Conservation (phyloP, 2,888 invertebrate genomes). For the Sphaerophoria taeniata region DNA sequence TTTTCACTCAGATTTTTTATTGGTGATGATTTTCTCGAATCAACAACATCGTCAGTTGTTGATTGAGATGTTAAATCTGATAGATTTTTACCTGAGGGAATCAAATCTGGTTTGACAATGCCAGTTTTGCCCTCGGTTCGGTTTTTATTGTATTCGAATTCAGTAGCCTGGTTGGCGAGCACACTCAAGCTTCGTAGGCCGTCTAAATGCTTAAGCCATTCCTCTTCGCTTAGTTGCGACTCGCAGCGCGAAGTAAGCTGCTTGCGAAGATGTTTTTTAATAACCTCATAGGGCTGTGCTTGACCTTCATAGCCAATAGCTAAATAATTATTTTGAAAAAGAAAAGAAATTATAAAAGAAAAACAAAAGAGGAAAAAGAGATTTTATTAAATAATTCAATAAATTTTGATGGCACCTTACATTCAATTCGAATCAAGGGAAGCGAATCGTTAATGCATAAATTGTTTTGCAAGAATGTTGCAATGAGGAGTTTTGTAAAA, state of each 20-base stretch:
- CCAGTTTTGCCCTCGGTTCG: constrained; percentile 80
- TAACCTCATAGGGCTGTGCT: constrained; percentile 84
- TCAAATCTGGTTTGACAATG: constrained; percentile 79
- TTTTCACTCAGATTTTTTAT: constrained; percentile 46
- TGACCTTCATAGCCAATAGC: constrained; percentile 86
- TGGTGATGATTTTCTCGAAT: constrained; percentile 71
- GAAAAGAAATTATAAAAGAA: constrained; percentile 25
- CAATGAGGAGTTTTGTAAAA: constrained; percentile 87
- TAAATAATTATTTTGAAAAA: constrained; percentile 78
- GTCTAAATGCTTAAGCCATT: constrained; percentile 82
- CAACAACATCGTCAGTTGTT: constrained; percentile 41
- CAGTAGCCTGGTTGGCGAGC: constrained; percentile 82
- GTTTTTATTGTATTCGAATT: constrained; percentile 81
- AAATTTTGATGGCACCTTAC: constrained; percentile 84
- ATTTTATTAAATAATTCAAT: constrained; percentile 3
- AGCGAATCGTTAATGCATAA: constrained; percentile 91
- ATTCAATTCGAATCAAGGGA: constrained; percentile 90
- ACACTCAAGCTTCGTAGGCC: constrained; percentile 80
- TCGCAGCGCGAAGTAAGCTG: constrained; percentile 80
- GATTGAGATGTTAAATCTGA: constrained; percentile 51
- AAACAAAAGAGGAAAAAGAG: constrained; percentile 19
- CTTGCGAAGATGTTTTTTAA: constrained; percentile 82
- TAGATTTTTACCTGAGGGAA: constrained; percentile 76
- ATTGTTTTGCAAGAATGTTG: constrained; percentile 88
- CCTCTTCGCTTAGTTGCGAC: constrained; percentile 77